Conservation (phyloP, 1,140 invertebrate species). For the Heliconius himera region DNA sequence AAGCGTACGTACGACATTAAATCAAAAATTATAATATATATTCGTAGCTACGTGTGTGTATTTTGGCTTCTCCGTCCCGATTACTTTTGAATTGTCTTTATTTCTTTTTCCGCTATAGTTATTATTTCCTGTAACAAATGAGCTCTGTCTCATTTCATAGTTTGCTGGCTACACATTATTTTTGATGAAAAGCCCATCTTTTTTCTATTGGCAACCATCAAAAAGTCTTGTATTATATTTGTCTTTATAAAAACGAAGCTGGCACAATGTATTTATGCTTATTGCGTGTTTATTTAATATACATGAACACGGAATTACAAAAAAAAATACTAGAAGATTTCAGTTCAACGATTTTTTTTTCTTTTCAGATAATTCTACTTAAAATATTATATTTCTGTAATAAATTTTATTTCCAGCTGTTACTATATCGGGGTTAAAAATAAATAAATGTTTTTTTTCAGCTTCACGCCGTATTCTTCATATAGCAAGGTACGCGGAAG, state of each 20-base stretch:
- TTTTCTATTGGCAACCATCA: constrained; percentile 31
- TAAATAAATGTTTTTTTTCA: too few relatives aligned
- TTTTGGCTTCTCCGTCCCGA: constrained; percentile 2
- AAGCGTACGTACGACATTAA: background rate
- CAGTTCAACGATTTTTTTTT: too few relatives aligned
- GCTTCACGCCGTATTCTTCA: too few relatives aligned
- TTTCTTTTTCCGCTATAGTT: constrained; percentile 36
- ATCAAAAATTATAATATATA: background rate
- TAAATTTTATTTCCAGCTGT: too few relatives aligned
- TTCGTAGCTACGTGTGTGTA: background rate
- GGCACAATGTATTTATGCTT: background rate
- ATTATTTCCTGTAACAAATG: constrained; percentile 44
- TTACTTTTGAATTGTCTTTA: constrained; percentile 33
- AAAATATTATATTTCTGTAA: too few relatives aligned
- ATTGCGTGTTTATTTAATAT: background rate
- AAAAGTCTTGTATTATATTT: constrained; percentile 18
- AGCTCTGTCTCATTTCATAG: constrained; percentile 43
- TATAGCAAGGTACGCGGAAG: too few relatives aligned
- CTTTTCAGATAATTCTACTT: too few relatives aligned
- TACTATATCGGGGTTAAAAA: too few relatives aligned
- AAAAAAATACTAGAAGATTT: background rate
- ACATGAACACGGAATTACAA: background rate
- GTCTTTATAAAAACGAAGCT: constrained; percentile 1
- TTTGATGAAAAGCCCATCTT: constrained; percentile 32
- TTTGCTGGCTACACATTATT: constrained; percentile 39